These are phyloP conservation scores for Saccopteryx bilineata DNA, from an alignment of 2,113 vertebrate species.

Conservation along the genomic window DNA sequence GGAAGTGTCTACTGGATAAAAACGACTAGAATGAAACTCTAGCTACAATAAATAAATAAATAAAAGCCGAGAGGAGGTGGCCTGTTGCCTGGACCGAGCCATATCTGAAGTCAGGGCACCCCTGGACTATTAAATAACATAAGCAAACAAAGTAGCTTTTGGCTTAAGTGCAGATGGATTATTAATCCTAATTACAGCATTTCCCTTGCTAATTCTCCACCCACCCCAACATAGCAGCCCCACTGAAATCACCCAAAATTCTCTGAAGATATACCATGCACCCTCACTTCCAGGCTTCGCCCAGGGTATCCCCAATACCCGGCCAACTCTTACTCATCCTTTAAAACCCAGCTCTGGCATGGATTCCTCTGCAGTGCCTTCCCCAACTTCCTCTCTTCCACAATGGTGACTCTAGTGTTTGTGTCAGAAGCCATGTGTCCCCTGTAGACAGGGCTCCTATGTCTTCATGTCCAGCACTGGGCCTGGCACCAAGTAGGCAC, in stretches of 20 bases:
- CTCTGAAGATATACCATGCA: background rate
- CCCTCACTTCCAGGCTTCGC: background rate
- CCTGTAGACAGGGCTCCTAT: background rate
- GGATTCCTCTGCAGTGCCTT: background rate
- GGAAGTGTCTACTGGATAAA: background rate
- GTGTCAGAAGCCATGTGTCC: background rate
- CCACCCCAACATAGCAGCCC: background rate
- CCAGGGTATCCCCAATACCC: background rate
- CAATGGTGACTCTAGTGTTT: background rate
- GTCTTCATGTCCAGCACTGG: slow-evolving; percentile 62
- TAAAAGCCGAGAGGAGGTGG: background rate
- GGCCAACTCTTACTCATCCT: background rate
- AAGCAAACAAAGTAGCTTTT: background rate
- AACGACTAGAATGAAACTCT: background rate
- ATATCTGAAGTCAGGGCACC: background rate
- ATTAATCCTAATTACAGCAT: background rate
- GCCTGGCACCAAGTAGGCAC: slow-evolving; percentile 62
- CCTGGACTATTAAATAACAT: background rate
- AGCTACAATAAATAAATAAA: background rate
- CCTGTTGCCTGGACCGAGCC: background rate
- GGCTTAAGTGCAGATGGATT: background rate
- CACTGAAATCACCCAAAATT: background rate
- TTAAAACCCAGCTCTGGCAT: background rate
- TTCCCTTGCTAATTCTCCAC: background rate
- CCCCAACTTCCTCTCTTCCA: background rate